phyloP scores from a whole-genome alignment of 2,797 vertebrate species.

The Girardinus metallicus region DNA sequence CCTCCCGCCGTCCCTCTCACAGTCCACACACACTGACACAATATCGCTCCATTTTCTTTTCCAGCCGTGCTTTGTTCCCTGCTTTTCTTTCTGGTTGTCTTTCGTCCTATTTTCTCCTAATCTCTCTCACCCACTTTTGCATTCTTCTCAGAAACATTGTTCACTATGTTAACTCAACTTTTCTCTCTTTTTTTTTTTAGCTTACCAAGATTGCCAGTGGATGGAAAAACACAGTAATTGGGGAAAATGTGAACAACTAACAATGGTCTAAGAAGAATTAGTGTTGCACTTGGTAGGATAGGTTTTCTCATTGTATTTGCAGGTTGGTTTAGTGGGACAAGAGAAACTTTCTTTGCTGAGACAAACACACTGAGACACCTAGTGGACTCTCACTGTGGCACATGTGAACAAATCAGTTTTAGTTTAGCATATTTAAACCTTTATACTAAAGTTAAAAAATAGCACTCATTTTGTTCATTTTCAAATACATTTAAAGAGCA shows the following conservation, averaged over 20 bases:
- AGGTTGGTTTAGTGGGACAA: constrained; percentile 61
- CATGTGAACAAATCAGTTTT: constrained; percentile 9
- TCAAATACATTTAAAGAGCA: background rate
- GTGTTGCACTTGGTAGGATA: background rate
- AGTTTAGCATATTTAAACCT: background rate
- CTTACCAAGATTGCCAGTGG: background rate
- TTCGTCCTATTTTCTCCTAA: background rate
- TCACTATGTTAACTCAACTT: background rate
- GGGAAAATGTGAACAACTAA: background rate
- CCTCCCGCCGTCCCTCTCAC: constrained; percentile 59
- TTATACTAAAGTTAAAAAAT: background rate
- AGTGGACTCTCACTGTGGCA: constrained; percentile 54
- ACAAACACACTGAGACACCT: constrained; percentile 69
- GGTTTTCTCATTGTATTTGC: constrained; percentile 41
- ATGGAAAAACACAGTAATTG: background rate
- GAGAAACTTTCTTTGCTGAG: background rate
- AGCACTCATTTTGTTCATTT: background rate
- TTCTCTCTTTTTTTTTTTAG: background rate
- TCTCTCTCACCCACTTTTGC: constrained; percentile 17
- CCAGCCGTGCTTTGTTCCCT: constrained; percentile 32
- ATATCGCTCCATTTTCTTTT: constrained; percentile 44
- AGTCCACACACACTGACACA: constrained; percentile 26
- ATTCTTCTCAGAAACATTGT: background rate
- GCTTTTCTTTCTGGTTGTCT: constrained; percentile 16
- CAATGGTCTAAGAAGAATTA: background rate